These are phyloP conservation scores for Callosobruchus maculatus DNA, from an alignment of 2,888 invertebrate species.

Conservation along the genomic window DNA sequence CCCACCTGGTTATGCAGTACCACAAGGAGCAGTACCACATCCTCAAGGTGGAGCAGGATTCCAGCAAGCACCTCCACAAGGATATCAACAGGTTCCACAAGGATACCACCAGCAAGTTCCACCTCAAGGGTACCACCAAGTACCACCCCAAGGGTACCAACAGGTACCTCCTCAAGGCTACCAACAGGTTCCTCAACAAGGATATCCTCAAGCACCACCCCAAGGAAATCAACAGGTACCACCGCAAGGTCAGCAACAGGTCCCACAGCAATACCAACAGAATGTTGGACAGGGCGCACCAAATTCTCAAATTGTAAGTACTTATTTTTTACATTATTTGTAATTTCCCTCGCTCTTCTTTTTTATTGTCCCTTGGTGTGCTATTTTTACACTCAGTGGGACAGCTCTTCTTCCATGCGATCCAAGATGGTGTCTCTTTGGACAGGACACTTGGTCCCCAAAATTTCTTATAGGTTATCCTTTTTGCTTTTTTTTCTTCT, in stretches of 20 bases:
- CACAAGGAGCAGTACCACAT: not conserved
- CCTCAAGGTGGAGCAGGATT: conserved; percentile 14
- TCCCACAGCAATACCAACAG: conserved; percentile 1
- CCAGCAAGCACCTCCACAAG: conserved; percentile 12
- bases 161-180: conserved; percentile 28
- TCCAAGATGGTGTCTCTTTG: no score
- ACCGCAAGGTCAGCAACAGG: conserved; percentile 3
- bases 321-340: not conserved
- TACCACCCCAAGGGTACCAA: conserved; percentile 21
- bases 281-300: not conserved
- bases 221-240: conserved; percentile 22
- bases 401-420: no score
- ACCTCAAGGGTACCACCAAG: conserved; percentile 10
- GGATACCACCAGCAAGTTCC: conserved; percentile 10
- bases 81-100: conserved; percentile 10
- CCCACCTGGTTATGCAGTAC: conserved; percentile 2
- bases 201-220: conserved; percentile 23
- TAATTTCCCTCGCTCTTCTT: no score
- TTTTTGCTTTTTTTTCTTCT: no score
- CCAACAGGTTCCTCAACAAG: conserved; percentile 23
- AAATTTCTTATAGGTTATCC: no score
- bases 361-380: no score
- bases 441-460: no score
- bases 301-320: not conserved
- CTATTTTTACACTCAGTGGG: no score